phyloP scores from a whole-genome alignment of 2,113 vertebrate species.

The Micronycteris hirsuta region DNA sequence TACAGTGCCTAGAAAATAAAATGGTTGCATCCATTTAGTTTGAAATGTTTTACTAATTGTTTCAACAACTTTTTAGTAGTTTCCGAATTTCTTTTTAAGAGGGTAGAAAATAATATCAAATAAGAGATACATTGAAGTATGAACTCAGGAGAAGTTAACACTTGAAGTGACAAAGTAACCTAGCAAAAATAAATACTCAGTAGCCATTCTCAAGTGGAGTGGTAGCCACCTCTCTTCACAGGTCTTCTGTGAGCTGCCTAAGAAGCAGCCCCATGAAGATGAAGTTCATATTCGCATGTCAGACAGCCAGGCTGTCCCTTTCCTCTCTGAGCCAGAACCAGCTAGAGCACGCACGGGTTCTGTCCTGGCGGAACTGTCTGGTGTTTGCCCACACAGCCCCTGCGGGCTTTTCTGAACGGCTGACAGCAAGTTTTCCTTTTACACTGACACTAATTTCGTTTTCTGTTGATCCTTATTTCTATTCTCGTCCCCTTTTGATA shows the following conservation, averaged over 20 bases:
- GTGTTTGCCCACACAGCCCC: not conserved
- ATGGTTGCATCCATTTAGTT: not conserved
- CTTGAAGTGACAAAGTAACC: not conserved
- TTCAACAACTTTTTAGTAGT: conserved; percentile 1
- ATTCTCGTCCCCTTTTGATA: not conserved
- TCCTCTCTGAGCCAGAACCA: not conserved
- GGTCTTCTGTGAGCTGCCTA: not conserved
- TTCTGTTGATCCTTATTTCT: not conserved
- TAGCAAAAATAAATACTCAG: not conserved
- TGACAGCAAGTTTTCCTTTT: not conserved
- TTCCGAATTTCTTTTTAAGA: conserved; percentile 1
- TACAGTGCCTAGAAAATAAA: conserved; percentile 24
- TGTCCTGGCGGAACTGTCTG: not conserved
- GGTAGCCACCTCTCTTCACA: not conserved
- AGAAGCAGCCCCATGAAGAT: not conserved
- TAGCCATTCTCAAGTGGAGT: not conserved
- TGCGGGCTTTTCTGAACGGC: not conserved
- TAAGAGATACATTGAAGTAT: not conserved
- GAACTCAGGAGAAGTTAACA: not conserved
- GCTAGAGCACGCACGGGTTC: not conserved
- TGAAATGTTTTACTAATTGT: conserved; percentile 7
- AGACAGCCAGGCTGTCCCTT: not conserved
- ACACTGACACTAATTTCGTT: not conserved
- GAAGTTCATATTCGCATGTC: not conserved
- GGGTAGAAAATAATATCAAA: not conserved